A percentile compares a stretch with the other conserved stretches of the same genome.
These are phyloP conservation scores for Nephrotoma guestfalica DNA, from an alignment of 2,888 invertebrate species.

Conservation along the genomic window DNA sequence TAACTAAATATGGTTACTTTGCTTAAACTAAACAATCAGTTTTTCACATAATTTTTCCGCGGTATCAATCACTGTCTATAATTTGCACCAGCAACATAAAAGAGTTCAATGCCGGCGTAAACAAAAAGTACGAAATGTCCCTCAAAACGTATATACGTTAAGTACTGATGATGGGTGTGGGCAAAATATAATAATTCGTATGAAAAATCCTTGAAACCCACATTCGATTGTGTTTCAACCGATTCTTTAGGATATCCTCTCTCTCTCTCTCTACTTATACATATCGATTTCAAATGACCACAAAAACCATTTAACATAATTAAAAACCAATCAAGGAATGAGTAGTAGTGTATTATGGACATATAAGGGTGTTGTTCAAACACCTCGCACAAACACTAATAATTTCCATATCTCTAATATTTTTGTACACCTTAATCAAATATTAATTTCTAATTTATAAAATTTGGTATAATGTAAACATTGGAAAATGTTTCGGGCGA, in stretches of 20 bases:
- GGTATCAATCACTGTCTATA: background rate
- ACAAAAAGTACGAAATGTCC: background rate
- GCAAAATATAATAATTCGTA: background rate
- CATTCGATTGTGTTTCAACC: background rate
- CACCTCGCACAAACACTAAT: background rate
- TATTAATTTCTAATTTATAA: background rate
- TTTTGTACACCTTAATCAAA: background rate
- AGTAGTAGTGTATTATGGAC: background rate
- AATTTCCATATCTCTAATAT: background rate
- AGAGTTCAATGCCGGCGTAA: background rate
- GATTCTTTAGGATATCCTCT: too few species aligned
- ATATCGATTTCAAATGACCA: background rate
- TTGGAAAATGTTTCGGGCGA: background rate
- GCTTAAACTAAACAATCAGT: too few species aligned
- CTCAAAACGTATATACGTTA: background rate
- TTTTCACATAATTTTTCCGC: background rate
- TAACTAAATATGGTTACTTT: too few species aligned
- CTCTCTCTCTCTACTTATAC: background rate
- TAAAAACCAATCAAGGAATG: background rate
- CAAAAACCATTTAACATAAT: background rate
- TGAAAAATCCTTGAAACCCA: background rate
- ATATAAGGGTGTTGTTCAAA: background rate
- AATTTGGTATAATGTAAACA: background rate
- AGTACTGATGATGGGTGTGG: background rate
- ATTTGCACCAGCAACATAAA: background rate